Conservation (phyloP, 92 coral and sea anemone species). For the Meandrina meandrites region DNA sequence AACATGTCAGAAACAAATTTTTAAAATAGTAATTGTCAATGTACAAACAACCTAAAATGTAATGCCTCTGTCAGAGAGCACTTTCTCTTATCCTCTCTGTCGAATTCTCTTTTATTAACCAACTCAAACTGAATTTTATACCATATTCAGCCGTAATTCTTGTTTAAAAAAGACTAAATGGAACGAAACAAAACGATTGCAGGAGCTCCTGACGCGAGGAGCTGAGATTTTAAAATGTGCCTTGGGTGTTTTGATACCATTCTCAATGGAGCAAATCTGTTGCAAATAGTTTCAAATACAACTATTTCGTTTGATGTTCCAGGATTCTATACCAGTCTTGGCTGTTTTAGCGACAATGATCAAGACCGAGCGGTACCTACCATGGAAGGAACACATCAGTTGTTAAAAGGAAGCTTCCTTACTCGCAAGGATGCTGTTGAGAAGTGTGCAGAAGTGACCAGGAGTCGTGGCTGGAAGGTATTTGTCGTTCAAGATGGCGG, state of each 20-base stretch:
- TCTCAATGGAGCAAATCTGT: neutral
- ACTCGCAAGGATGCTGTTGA: conserved; percentile 74
- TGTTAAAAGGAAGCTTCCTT: conserved; percentile 72
- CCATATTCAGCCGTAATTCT: too few relatives aligned
- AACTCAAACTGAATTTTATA: too few relatives aligned
- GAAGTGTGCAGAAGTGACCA: conserved; percentile 82
- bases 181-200: too few relatives aligned
- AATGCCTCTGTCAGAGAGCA: neutral
- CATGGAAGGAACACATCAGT: conserved; percentile 84
- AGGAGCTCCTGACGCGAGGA: too few relatives aligned
- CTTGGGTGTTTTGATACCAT: too few relatives aligned
- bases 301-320: neutral
- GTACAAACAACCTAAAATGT: too few relatives aligned
- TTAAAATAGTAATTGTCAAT: too few relatives aligned
- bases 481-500: conserved; percentile 93
- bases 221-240: too few relatives aligned
- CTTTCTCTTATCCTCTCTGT: too few relatives aligned
- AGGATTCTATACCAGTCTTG: conserved; percentile 75
- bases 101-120: too few relatives aligned
- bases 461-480: conserved; percentile 78
- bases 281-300: neutral
- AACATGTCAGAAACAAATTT: too few relatives aligned
- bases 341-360: conserved; percentile 78
- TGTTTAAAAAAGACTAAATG: too few relatives aligned
- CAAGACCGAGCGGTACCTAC: conserved; percentile 76